A percentile compares a stretch with the other conserved stretches of the same genome.
These are phyloP conservation scores for Dryobotodes eremita DNA, from an alignment of 2,888 invertebrate species.

Conservation along the genomic window DNA sequence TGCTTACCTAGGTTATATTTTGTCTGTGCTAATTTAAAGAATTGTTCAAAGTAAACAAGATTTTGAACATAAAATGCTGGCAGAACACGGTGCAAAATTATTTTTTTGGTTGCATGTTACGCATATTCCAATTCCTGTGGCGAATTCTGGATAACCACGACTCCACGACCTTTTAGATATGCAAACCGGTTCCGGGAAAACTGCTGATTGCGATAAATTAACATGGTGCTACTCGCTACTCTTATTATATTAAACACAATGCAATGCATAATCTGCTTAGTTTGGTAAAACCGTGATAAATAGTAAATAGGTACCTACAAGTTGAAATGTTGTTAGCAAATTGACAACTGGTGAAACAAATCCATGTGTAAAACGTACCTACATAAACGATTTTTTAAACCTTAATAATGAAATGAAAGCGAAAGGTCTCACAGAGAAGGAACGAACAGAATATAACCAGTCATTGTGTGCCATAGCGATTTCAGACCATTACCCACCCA, in stretches of 20 bases:
- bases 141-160: background rate
- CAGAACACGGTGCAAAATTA: background rate
- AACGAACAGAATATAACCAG: background rate
- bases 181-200: constrained; percentile 21
- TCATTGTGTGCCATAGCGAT: background rate
- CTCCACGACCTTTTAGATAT: background rate
- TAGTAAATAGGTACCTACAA: background rate
- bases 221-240: background rate
- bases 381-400: no score
- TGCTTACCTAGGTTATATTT: background rate
- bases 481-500: background rate
- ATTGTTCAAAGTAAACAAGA: background rate
- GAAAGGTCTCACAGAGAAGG: background rate
- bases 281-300: constrained; percentile 15
- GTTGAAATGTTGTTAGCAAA: background rate
- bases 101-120: background rate
- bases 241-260: background rate
- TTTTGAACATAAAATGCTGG: background rate
- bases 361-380: background rate
- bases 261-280: background rate
- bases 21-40: background rate
- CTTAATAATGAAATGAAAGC: background rate
- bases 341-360: background rate
- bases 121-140: background rate
- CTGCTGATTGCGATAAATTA: constrained; percentile 13